Conservation (phyloP, 2,797 vertebrate genomes). For the Leptoclinus maculatus region DNA sequence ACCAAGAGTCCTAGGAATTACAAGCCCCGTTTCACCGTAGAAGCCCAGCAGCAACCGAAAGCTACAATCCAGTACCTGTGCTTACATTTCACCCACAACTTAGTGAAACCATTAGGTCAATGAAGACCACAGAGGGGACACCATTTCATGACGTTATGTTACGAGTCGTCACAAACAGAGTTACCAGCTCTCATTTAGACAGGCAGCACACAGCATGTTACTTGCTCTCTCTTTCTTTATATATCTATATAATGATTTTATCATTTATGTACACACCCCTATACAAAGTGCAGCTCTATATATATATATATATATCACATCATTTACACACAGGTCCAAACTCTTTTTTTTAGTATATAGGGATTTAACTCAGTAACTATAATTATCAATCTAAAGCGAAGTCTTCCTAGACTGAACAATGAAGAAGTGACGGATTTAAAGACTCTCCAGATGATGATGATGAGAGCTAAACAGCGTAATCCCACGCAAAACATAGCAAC, state of each 20-base stretch:
- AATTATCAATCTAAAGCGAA: background rate
- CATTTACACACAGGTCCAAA: conserved; percentile 50
- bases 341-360: conserved; percentile 11
- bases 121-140: conserved; percentile 3
- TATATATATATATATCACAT: conserved; percentile 19
- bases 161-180: conserved; percentile 9
- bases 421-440: background rate
- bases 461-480: background rate
- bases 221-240: background rate
- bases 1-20: background rate
- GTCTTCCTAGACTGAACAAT: background rate
- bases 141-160: background rate
- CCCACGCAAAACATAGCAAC: conserved; percentile 21
- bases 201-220: conserved; percentile 21
- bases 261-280: conserved; percentile 53
- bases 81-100: conserved; percentile 20
- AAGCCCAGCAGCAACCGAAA: background rate
- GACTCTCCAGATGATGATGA: background rate
- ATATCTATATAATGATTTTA: conserved; percentile 8
- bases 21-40: conserved; percentile 1
- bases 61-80: conserved; percentile 4
- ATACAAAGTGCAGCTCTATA: conserved; percentile 41
- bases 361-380: conserved; percentile 15
- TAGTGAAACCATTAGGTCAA: conserved; percentile 10
- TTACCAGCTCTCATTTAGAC: conserved; percentile 14